Percentiles rank a stretch among this genome's conserved stretches.
These are phyloP conservation scores for Cyanoderma ruficeps DNA, from an alignment of 2,113 vertebrate species.

Conservation along the genomic window DNA sequence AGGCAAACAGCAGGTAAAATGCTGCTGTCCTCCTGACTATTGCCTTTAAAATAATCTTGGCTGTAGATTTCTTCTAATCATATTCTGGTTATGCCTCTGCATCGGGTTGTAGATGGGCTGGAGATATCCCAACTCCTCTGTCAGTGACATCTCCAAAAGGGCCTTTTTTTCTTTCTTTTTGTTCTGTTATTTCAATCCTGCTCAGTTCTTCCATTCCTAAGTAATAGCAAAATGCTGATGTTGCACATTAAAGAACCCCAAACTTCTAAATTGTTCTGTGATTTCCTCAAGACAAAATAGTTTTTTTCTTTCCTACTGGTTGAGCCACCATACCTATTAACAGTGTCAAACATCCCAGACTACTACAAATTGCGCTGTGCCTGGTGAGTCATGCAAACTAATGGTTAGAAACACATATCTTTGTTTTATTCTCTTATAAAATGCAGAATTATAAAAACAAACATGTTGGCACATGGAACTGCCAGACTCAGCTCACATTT, in stretches of 20 bases:
- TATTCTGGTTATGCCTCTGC: neutral
- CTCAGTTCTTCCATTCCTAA: neutral
- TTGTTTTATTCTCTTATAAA: slow-evolving; percentile 67
- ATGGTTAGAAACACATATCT: slow-evolving; percentile 21
- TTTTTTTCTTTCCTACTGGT: slow-evolving; percentile 17
- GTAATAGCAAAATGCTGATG: neutral
- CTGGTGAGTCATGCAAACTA: slow-evolving; percentile 24
- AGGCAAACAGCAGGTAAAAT: neutral
- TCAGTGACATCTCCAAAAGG: neutral
- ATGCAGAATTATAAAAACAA: slow-evolving; percentile 58
- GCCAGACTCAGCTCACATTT: slow-evolving; percentile 22
- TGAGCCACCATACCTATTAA: slow-evolving; percentile 21
- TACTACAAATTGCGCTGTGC: slow-evolving; percentile 21
- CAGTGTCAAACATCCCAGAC: neutral
- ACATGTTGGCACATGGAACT: slow-evolving; percentile 40
- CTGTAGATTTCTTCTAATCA: neutral
- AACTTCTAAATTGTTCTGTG: neutral
- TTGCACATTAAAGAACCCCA: neutral
- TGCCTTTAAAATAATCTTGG: neutral
- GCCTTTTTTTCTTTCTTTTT: neutral
- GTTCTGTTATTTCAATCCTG: neutral
- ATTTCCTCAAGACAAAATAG: neutral
- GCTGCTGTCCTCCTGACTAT: neutral
- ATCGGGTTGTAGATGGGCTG: neutral
- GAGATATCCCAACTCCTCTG: neutral